These are phyloP conservation scores for Hirtodrosophila histrioides DNA, from an alignment of 2,888 invertebrate genomes.

Conservation along the genomic window DNA sequence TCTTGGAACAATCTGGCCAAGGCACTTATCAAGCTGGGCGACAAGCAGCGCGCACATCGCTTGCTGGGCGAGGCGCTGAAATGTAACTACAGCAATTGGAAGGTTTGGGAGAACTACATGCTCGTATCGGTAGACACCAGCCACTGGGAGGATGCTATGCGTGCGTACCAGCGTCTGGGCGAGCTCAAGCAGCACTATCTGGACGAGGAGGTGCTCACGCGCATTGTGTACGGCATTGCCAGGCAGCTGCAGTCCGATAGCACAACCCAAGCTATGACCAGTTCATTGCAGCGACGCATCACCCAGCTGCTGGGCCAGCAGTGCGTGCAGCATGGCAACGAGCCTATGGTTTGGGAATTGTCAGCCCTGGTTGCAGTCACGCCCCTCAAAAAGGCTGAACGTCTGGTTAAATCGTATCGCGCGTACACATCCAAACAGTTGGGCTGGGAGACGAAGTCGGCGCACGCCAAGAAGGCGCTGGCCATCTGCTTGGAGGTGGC, in stretches of 20 bases:
- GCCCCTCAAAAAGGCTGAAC: conserved; percentile 87
- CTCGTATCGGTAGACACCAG: conserved; percentile 94
- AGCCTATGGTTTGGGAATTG: conserved; percentile 91
- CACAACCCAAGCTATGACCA: conserved; percentile 85
- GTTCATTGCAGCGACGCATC: conserved; percentile 81
- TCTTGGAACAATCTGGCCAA: conserved; percentile 99
- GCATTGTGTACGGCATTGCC: conserved; percentile 89
- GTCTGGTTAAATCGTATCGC: conserved; percentile 91
- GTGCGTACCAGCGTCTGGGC: conserved; percentile 92
- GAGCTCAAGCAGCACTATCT: conserved; percentile 93
- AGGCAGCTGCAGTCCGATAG: conserved; percentile 89
- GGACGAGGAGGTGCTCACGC: conserved; percentile 90
- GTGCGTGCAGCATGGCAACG: conserved; percentile 86
- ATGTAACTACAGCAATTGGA: conserved; percentile 97
- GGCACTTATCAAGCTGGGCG: conserved; percentile 93
- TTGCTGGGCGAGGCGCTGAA: conserved; percentile 94
- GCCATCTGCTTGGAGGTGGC: conserved; percentile 87
- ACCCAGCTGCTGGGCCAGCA: conserved; percentile 81
- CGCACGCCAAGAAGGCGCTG: conserved; percentile 87
- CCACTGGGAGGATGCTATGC: conserved; percentile 93
- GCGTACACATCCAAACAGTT: conserved; percentile 88
- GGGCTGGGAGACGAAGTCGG: conserved; percentile 86
- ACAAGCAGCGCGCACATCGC: conserved; percentile 93
- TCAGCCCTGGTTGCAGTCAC: conserved; percentile 89
- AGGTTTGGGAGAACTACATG: conserved; percentile 96